Conservation (phyloP, 2,113 vertebrate species). For the Erpornis zantholeuca region DNA sequence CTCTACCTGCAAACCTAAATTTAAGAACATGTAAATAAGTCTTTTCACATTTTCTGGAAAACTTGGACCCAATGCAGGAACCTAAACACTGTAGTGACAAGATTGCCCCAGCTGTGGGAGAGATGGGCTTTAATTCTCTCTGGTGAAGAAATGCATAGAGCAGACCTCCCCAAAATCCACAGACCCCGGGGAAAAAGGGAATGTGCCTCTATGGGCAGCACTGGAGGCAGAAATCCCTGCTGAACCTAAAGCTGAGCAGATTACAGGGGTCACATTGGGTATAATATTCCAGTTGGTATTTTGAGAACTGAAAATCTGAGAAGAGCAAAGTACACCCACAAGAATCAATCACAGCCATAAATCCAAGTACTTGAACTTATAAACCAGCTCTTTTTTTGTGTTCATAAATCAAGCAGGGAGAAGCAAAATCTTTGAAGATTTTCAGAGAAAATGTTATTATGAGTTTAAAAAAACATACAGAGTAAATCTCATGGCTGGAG, state of each 20-base stretch:
- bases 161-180: not conserved
- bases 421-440: constrained; percentile 3
- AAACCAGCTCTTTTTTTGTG: not conserved
- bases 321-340: not conserved
- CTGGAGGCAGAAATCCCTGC: not conserved
- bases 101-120: not conserved
- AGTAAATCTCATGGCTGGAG: not conserved
- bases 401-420: not conserved
- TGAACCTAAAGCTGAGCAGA: not conserved
- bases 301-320: not conserved
- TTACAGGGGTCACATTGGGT: not conserved
- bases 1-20: not conserved
- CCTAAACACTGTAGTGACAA: not conserved
- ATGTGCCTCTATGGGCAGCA: not conserved
- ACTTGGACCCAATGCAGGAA: too few relatives aligned
- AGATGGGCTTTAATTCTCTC: not conserved
- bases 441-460: not conserved
- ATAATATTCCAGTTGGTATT: not conserved
- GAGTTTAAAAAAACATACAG: not conserved
- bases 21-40: not conserved
- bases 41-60: not conserved
- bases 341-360: not conserved
- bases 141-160: not conserved
- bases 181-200: accelerated
- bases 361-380: not conserved